Conservation (phyloP, 2,113 vertebrate species). For the Narcine bancroftii region DNA sequence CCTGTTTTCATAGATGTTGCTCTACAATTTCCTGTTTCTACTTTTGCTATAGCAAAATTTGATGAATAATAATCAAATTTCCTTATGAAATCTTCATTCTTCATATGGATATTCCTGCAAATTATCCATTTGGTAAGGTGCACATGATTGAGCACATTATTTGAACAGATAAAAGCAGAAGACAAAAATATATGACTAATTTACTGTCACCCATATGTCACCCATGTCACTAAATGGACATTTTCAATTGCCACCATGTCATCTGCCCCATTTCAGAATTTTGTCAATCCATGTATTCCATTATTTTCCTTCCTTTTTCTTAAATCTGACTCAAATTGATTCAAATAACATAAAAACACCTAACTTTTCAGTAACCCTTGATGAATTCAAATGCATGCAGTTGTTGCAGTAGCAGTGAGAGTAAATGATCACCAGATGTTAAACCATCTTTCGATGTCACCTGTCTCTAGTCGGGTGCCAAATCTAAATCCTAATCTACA, state of each 20-base stretch:
- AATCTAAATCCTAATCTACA: background rate
- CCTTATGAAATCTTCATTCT: background rate
- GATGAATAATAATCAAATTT: too few relatives aligned
- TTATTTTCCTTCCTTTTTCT: background rate
- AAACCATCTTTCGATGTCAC: background rate
- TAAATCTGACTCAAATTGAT: background rate
- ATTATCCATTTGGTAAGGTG: background rate
- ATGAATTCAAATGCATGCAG: background rate
- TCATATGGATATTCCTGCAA: background rate
- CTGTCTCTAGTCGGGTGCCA: background rate
- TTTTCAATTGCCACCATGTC: background rate
- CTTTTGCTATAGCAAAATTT: background rate
- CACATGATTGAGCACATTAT: too few relatives aligned
- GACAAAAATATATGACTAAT: too few relatives aligned
- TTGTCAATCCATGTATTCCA: background rate
- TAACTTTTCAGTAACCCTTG: background rate
- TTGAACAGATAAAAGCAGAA: too few relatives aligned
- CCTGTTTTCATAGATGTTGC: background rate
- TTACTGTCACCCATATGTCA: too few relatives aligned
- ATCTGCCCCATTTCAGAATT: background rate
- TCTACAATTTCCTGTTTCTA: background rate
- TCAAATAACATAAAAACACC: background rate
- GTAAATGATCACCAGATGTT: constrained; percentile 8
- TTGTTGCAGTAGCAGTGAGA: background rate
- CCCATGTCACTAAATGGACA: background rate